These are phyloP conservation scores for Callipepla californica DNA, from an alignment of 2,113 vertebrate genomes.

Conservation along the genomic window DNA sequence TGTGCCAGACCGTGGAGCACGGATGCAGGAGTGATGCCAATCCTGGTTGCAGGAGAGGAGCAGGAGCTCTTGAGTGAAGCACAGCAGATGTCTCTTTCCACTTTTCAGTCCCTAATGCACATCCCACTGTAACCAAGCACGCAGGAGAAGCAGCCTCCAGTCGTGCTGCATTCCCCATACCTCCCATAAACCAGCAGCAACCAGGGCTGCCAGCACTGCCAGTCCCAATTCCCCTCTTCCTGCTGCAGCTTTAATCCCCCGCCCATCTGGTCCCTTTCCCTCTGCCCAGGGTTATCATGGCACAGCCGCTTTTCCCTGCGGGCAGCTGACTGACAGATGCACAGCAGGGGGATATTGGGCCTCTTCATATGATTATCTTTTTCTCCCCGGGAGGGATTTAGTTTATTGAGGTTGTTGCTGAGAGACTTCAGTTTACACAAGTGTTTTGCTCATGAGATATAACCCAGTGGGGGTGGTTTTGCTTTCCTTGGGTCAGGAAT, in stretches of 20 bases:
- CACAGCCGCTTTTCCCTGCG: not conserved
- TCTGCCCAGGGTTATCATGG: not conserved
- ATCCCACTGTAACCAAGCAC: not conserved
- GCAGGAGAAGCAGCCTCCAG: not conserved
- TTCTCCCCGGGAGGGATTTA: not conserved
- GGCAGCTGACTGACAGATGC: not conserved
- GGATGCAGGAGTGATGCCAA: not conserved
- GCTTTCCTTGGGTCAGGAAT: not conserved
- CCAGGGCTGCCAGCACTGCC: rapidly evolving
- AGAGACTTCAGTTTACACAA: not conserved
- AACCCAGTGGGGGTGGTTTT: not conserved
- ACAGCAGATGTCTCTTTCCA: not conserved
- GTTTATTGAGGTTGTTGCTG: not conserved
- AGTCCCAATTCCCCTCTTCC: not conserved
- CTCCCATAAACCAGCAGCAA: rapidly evolving
- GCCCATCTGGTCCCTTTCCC: not conserved
- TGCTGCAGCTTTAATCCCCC: not conserved
- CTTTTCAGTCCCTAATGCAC: not conserved
- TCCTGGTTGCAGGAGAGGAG: not conserved
- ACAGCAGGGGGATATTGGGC: not conserved
- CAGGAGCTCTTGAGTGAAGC: not conserved
- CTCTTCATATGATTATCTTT: not conserved
- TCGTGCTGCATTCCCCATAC: not conserved
- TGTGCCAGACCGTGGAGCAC: not conserved
- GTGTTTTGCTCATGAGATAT: rapidly evolving